Base-by-base conservation (phyloP, 1,140 invertebrate species). In the Planococcus citri region DNA sequence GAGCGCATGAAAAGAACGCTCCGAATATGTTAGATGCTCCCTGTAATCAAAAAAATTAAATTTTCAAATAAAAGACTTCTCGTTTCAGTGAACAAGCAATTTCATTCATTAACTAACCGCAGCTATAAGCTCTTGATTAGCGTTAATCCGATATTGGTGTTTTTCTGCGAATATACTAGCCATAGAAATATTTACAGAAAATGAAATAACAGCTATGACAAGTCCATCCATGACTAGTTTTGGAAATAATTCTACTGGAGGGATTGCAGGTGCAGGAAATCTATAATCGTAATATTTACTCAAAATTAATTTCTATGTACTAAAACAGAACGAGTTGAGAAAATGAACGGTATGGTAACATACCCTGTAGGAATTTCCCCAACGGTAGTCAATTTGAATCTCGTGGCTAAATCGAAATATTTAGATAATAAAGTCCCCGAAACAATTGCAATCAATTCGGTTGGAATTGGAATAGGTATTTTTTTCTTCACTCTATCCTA, bases 131-230 rank as follows among this genome's bases (percentile, higher is more conserved):
- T 94, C 94, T 79, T 97, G 95, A 79, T 95, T 97, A 0, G 91
- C 82, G 73, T 93, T 85, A 0, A 98, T 83, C 73, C 91, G 86
- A 76, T 97, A 97, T 72, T 89, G 86, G 70, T 90, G 82, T 78
- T 94, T 95, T 73, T 87, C 84, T 0, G 94, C 91, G 78, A 96
- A 91, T 64, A 95, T 92, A 71, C 95, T 82, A 0, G 88, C 90
- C 90, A 97, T 91, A 0, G 94, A 97, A 80, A 97, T 90, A 2
- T 90, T 87, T 33, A 96, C 87, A 0, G 91, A 91, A 78, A 94
- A 97, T 0, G 90, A 88, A 0, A 97, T 90, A 77, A 97, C 87
- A 1, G 91, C 87, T 72, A 96, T 90, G 3, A 90, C 80, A 68
- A 90, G 78, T 70, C 83, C 79, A 75, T 90, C 87, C 1, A 85